A percentile compares a stretch with the other conserved stretches of the same genome.
Conservation (phyloP, 2,113 vertebrate species). For the Oreocharis arfaki region DNA sequence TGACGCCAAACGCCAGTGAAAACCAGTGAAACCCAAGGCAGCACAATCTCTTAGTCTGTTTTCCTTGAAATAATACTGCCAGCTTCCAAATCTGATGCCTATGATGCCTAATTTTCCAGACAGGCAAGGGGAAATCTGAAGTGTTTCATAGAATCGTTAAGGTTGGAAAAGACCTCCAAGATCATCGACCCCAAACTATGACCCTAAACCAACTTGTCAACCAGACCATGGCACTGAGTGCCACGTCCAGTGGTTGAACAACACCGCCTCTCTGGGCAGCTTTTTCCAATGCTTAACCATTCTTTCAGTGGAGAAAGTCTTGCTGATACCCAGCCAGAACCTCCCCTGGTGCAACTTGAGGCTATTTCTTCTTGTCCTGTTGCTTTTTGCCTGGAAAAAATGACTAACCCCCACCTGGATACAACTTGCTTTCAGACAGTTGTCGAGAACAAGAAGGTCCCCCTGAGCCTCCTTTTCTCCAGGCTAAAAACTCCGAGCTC, state of each 20-base stretch:
- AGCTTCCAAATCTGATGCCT: background rate
- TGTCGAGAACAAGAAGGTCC: fast-evolving
- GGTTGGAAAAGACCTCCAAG: background rate
- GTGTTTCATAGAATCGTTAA: background rate
- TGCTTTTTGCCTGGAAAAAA: background rate
- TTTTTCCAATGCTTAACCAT: too few species aligned
- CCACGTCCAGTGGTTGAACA: fast-evolving
- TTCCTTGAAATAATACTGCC: background rate
- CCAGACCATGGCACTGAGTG: too few species aligned
- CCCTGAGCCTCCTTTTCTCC: background rate
- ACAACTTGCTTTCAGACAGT: too few species aligned
- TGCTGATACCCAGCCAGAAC: background rate
- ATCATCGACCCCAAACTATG: too few species aligned
- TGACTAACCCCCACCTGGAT: too few species aligned
- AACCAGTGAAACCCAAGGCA: background rate
- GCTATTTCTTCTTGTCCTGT: background rate
- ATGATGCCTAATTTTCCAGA: background rate
- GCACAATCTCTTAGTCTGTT: background rate
- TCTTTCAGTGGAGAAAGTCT: background rate
- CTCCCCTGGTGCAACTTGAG: background rate
- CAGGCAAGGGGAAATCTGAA: background rate
- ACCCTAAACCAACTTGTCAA: background rate
- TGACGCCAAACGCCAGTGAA: background rate
- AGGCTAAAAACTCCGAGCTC: background rate
- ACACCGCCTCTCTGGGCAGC: background rate